Percentiles rank a stretch among this genome's conserved stretches.
Evolutionary conservation across 2,888 invertebrate genomes (phyloP).

Genomic region (Suillia variegata): DNA sequence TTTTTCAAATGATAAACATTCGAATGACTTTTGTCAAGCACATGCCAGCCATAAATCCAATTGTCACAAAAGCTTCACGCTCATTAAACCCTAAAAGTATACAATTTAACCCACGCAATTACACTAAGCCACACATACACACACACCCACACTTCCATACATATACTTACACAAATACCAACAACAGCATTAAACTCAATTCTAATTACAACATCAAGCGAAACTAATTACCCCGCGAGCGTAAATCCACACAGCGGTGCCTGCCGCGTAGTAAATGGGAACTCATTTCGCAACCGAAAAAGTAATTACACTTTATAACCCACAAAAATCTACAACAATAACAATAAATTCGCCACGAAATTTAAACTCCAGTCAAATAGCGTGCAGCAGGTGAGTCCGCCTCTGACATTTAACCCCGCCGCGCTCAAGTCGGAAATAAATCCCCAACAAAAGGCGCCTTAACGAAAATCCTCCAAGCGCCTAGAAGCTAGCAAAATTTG

Average conservation of each 20-base stretch:
- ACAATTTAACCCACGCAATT: too few species aligned
- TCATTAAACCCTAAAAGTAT: too few species aligned
- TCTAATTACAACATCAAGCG: background rate
- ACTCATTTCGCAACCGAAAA: slow-evolving; percentile 44
- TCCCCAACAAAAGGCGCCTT: background rate
- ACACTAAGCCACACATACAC: too few species aligned
- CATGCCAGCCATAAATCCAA: too few species aligned
- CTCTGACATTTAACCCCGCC: background rate
- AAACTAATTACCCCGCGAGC: background rate
- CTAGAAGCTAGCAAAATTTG: too few species aligned
- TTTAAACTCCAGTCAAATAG: background rate
- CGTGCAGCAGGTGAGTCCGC: background rate
- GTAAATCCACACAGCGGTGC: background rate
- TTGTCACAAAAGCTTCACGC: too few species aligned
- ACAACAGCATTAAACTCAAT: background rate
- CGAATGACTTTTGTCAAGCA: too few species aligned
- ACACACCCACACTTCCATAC: too few species aligned
- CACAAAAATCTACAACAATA: slow-evolving; percentile 47
- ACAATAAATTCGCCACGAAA: background rate
- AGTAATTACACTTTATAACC: slow-evolving; percentile 54
- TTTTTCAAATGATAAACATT: too few species aligned
- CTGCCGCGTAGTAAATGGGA: too few species aligned
- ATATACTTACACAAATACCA: too few species aligned
- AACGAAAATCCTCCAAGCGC: slow-evolving; percentile 13
- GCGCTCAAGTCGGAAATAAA: background rate